These are phyloP conservation scores for roundworm (Caenorhabditis elegans) DNA, from an alignment of 1,140 invertebrate species.

Conservation along the genomic window DNA sequence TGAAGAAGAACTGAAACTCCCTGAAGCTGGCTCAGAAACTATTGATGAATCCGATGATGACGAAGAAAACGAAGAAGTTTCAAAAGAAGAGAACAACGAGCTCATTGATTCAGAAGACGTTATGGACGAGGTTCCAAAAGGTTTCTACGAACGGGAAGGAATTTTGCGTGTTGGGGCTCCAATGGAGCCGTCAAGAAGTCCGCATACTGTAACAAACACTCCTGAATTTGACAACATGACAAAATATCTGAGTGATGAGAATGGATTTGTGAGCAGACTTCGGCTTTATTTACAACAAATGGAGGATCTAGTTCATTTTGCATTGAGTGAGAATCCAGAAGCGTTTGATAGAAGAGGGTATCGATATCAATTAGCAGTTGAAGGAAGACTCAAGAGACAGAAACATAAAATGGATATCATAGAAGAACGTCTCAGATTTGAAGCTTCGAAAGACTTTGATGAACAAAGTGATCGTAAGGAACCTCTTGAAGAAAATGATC, in stretches of 20 bases:
- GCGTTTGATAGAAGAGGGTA: neutral
- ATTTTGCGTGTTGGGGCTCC: neutral
- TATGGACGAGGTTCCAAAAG: neutral
- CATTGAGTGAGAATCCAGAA: neutral
- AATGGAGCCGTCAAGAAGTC: neutral
- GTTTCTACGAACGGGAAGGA: neutral
- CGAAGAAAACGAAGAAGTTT: no score
- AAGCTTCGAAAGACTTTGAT: neutral
- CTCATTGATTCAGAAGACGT: no score
- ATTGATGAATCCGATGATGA: neutral
- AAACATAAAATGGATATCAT: neutral
- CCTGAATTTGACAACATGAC: slow-evolving; percentile 5
- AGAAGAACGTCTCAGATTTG: neutral
- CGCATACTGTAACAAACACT: neutral
- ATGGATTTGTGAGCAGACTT: neutral
- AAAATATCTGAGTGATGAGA: neutral
- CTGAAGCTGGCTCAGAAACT: neutral
- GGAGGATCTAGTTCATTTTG: neutral
- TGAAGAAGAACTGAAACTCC: neutral
- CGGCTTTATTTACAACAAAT: slow-evolving; percentile 13
- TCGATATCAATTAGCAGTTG: neutral
- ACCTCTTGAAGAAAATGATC: neutral
- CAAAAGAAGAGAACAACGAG: no score
- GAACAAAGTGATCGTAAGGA: neutral
- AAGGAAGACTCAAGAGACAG: neutral